Conservation (phyloP, 2,113 vertebrate genomes). For the Syngnathus typhle region DNA sequence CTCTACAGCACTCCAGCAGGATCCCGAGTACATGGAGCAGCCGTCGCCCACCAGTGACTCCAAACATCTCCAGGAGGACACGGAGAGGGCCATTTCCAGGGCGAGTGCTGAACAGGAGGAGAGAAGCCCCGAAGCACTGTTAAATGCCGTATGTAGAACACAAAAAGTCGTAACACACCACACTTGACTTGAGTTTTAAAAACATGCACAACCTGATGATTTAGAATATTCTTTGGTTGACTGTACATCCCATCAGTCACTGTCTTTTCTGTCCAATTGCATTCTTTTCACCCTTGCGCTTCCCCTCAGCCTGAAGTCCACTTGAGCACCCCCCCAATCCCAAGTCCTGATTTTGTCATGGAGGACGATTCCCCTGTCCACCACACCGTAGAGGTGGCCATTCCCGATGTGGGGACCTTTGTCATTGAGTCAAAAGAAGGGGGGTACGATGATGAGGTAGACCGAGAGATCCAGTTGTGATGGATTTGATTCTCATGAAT, state of each 20-base stretch:
- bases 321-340: constrained; percentile 67
- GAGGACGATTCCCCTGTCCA: constrained; percentile 79
- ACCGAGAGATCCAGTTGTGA: constrained; percentile 22
- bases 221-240: not conserved
- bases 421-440: constrained; percentile 91
- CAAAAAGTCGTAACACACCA: not conserved
- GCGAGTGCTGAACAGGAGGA: constrained; percentile 84
- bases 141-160: constrained; percentile 80
- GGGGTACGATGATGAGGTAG: constrained; percentile 98
- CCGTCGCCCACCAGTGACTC: constrained; percentile 84
- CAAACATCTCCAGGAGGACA: constrained; percentile 90
- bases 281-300: constrained; percentile 47
- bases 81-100: constrained; percentile 83
- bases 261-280: constrained; percentile 31
- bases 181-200: not conserved
- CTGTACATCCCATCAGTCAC: constrained; percentile 28
- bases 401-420: constrained; percentile 90
- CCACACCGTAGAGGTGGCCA: constrained; percentile 88
- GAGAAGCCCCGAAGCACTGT: constrained; percentile 82
- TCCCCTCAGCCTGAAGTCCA: constrained; percentile 72
- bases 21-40: constrained; percentile 95
- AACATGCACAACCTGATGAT: no score
- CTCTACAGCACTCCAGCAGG: constrained; percentile 75
- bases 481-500: not conserved
- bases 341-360: constrained; percentile 67